phyloP scores from a whole-genome alignment of 2,113 vertebrate genomes.

The Mustela lutreola region DNA sequence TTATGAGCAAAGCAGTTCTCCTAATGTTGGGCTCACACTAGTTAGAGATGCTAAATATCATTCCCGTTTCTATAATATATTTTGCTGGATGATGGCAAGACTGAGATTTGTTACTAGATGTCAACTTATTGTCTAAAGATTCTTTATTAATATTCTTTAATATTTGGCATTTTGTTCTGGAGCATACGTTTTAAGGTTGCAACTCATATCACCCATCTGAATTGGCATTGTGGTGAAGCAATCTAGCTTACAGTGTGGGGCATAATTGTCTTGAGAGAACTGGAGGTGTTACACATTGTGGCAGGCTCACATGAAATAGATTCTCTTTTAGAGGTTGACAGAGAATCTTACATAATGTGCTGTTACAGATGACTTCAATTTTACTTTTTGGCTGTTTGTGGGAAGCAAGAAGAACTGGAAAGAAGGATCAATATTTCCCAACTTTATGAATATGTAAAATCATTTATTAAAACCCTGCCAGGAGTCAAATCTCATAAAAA shows the following conservation, averaged over 20 bases:
- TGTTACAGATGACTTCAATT: constrained; percentile 18
- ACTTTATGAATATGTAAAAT: background rate
- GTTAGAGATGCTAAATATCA: constrained; percentile 75
- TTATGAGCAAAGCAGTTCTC: constrained; percentile 77
- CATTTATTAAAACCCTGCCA: constrained; percentile 19
- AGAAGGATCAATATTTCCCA: background rate
- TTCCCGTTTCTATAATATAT: constrained; percentile 76
- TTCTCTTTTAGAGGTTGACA: background rate
- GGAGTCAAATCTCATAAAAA: constrained; percentile 35
- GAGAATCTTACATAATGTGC: background rate
- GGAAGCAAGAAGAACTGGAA: background rate
- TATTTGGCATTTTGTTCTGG: constrained; percentile 68
- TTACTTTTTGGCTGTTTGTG: constrained; percentile 33
- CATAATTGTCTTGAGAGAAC: constrained; percentile 9
- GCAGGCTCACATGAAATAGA: background rate
- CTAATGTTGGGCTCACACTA: constrained; percentile 66
- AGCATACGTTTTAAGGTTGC: constrained; percentile 57
- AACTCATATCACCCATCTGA: background rate
- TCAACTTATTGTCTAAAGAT: constrained; percentile 71
- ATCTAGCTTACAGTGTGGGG: background rate
- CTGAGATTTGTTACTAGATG: constrained; percentile 72
- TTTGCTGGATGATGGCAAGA: constrained; percentile 80
- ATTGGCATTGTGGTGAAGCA: background rate
- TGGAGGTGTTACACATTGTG: background rate
- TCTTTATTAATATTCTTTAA: constrained; percentile 41